Conservation (phyloP, 1,140 invertebrate species). For the Papilio machaon region DNA sequence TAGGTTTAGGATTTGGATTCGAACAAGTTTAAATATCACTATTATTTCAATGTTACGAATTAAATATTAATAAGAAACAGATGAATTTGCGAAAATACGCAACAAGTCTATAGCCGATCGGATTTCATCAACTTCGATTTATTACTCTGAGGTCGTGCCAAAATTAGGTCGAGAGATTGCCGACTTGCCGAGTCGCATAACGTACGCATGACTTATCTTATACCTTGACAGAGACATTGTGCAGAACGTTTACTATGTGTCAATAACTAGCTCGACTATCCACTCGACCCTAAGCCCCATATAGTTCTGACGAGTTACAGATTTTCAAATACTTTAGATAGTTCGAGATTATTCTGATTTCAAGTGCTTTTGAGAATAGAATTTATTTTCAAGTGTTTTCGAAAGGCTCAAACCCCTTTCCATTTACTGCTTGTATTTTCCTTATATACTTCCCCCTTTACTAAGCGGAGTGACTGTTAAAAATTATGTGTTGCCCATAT, state of each 20-base stretch:
- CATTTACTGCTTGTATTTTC: too few species aligned
- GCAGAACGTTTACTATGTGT: constrained; percentile 53
- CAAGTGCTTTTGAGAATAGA: constrained; percentile 46
- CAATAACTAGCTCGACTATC: constrained; percentile 45
- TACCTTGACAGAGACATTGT: constrained; percentile 58
- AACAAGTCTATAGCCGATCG: constrained; percentile 1
- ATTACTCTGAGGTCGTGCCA: constrained; percentile 45
- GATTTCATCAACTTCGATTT: constrained; percentile 29
- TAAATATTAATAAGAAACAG: neutral
- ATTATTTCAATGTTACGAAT: neutral
- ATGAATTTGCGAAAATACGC: constrained; percentile 14
- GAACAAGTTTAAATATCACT: neutral
- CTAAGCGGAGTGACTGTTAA: too few species aligned
- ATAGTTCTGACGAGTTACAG: constrained; percentile 25
- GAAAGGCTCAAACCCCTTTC: too few species aligned
- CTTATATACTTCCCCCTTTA: too few species aligned
- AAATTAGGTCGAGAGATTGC: constrained; percentile 55
- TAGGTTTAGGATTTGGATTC: neutral
- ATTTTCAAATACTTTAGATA: neutral
- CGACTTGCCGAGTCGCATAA: constrained; percentile 38
- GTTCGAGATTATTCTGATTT: constrained; percentile 36
- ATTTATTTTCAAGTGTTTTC: constrained; percentile 16
- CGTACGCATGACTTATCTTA: constrained; percentile 42
- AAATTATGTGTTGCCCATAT: too few species aligned
- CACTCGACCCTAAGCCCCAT: neutral